Conservation (phyloP, 23 tunicate species). For the Ascidia mentula region DNA sequence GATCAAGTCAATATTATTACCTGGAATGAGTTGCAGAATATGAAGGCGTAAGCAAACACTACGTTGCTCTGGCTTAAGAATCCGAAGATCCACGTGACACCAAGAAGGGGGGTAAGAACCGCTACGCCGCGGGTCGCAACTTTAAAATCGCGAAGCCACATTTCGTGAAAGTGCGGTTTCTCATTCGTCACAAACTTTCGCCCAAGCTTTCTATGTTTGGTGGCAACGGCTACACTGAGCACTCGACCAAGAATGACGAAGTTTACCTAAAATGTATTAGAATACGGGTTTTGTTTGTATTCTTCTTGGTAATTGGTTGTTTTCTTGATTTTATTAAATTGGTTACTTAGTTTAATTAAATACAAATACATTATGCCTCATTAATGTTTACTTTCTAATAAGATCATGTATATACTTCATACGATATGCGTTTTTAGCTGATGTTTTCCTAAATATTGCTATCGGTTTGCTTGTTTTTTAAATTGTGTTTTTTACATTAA, state of each 20-base stretch:
- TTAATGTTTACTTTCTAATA: too few relatives aligned
- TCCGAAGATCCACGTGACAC: slow-evolving; percentile 48
- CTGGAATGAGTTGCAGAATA: slow-evolving; percentile 43
- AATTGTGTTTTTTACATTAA: too few relatives aligned
- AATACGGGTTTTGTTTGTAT: background rate
- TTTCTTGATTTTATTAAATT: too few relatives aligned
- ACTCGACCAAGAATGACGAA: slow-evolving; percentile 27
- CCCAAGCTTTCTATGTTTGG: slow-evolving; percentile 11
- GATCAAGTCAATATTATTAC: slow-evolving; percentile 3
- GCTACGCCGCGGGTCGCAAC: slow-evolving; percentile 20
- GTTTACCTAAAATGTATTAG: slow-evolving; percentile 19
- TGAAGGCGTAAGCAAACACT: slow-evolving; percentile 26
- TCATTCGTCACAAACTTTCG: background rate
- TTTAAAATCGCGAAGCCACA: background rate
- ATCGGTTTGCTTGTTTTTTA: too few relatives aligned
- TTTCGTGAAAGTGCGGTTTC: background rate
- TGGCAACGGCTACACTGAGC: slow-evolving; percentile 27
- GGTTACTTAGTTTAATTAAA: too few relatives aligned
- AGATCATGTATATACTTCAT: too few relatives aligned
- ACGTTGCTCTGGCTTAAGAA: slow-evolving; percentile 20
- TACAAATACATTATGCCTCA: too few relatives aligned
- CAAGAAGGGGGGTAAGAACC: slow-evolving; percentile 42
- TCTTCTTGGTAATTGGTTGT: too few relatives aligned
- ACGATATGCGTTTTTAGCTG: too few relatives aligned
- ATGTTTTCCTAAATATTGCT: too few relatives aligned